Base-by-base conservation (phyloP, 2,888 invertebrate genomes). In the Xylota sylvarum region DNA sequence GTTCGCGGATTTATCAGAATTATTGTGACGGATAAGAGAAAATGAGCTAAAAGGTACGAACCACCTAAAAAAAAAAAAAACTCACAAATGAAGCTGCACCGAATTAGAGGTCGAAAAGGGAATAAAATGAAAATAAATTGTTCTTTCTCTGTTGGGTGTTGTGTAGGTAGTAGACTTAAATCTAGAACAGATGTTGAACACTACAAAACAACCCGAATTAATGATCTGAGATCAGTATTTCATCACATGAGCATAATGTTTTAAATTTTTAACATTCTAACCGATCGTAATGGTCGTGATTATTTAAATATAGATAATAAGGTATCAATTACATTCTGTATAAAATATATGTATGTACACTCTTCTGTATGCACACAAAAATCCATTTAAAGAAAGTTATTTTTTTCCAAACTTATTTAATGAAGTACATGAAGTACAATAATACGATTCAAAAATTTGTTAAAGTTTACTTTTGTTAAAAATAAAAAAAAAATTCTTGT, bases 361-460 rank as follows among this genome's bases (percentile, higher is more conserved):
- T 19, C 2, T 58, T 4, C 12, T 58, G 10, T 37, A 37, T 40
- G 3, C 3, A 40, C 40, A 9, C 10, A 10, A 40, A 35, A 40
- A 40, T 10, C 6, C 7, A 35, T 35, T 9, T 35, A 35, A 35
- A 35, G 10, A 35, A 35, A 35, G 35, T 35, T 23, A n/a, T 40
- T 27, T 30, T 46, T 46, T n/a, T 43, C 27, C 5, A 14, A 30
- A 40, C 37, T 69, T 55, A n/a, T 19, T 67, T 40, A 48, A 27
- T 72, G 46, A 58, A 58, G 72, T 58, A 72, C 46, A 27, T 72
- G 46, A 58, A 58, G 72, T 58, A 72, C 46, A 58, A 58, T 48
- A 48, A 35, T 35, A 43, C n/a, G 19, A 50, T 50, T 23, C 10
- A 23, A 50, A 50, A 40, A 60, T 23, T 40, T 72, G 58, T 70